These are phyloP conservation scores for Sclerodermus sp. DNA, from an alignment of 2,888 invertebrate species.

Conservation along the genomic window DNA sequence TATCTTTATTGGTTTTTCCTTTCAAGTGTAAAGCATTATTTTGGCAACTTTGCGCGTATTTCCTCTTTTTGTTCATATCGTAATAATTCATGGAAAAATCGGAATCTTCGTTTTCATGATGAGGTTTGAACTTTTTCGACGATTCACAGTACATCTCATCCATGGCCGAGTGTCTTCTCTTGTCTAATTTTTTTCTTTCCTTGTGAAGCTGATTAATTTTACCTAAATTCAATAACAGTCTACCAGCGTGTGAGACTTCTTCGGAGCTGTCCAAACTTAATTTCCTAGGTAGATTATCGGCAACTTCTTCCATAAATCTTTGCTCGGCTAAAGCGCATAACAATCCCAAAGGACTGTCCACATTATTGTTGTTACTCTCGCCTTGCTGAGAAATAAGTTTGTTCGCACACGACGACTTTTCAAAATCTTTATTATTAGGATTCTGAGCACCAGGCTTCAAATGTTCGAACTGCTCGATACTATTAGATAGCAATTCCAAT, in stretches of 20 bases:
- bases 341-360: conserved; percentile 64
- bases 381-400: conserved; percentile 47
- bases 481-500: conserved; percentile 79
- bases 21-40: conserved; percentile 19
- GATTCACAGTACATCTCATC: conserved; percentile 10
- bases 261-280: conserved; percentile 36
- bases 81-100: conserved; percentile 14
- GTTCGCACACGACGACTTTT: conserved; percentile 57
- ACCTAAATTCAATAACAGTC: conserved; percentile 37
- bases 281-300: conserved; percentile 48
- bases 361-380: conserved; percentile 55
- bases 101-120: conserved; percentile 10
- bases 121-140: conserved; percentile 23
- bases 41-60: conserved; percentile 13
- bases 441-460: conserved; percentile 50
- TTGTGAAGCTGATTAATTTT: conserved; percentile 20
- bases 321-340: conserved; percentile 85
- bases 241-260: conserved; percentile 41
- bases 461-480: conserved; percentile 78
- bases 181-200: conserved; percentile 22
- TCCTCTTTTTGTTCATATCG: conserved; percentile 14
- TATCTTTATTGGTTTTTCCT: conserved; percentile 25
- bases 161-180: conserved; percentile 29
- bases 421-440: conserved; percentile 42
- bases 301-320: conserved; percentile 76